phyloP scores from a whole-genome alignment of 1,140 invertebrate species.

The Drusus annulatus region DNA sequence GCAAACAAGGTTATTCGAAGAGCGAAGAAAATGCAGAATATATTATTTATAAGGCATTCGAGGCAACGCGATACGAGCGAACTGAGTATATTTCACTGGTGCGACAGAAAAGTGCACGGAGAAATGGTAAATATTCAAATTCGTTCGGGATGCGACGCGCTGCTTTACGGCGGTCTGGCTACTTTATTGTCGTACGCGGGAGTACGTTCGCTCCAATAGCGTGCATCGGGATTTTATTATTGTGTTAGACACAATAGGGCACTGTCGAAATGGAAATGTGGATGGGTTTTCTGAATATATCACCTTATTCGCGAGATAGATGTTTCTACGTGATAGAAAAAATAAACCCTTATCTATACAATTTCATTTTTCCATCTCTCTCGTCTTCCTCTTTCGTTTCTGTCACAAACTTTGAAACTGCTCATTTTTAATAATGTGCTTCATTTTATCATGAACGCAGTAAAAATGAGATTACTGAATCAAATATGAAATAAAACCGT shows the following conservation, averaged over 20 bases:
- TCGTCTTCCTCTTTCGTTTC: no score
- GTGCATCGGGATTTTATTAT: constrained; percentile 7
- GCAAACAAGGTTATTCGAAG: constrained; percentile 7
- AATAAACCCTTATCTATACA: no score
- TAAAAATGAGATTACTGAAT: no score
- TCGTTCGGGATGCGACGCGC: not conserved
- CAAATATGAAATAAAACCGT: no score
- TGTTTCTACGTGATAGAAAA: no score
- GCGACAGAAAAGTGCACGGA: constrained; percentile 12
- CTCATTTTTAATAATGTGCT: no score
- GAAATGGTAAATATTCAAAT: constrained; percentile 7
- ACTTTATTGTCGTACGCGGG: not conserved
- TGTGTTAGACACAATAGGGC: constrained; percentile 2
- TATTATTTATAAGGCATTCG: constrained; percentile 23
- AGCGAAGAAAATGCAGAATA: constrained; percentile 7
- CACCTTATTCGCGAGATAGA: no score
- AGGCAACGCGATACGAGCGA: not conserved
- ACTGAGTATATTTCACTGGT: not conserved
- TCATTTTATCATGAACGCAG: no score
- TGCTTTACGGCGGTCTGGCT: constrained; percentile 1
- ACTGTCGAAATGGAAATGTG: no score
- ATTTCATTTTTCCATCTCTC: no score
- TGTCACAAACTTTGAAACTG: no score
- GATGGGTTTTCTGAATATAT: no score
- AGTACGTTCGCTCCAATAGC: constrained; percentile 4